Conservation (phyloP, 2,113 vertebrate species). For the Phalacrocorax aristotelis region DNA sequence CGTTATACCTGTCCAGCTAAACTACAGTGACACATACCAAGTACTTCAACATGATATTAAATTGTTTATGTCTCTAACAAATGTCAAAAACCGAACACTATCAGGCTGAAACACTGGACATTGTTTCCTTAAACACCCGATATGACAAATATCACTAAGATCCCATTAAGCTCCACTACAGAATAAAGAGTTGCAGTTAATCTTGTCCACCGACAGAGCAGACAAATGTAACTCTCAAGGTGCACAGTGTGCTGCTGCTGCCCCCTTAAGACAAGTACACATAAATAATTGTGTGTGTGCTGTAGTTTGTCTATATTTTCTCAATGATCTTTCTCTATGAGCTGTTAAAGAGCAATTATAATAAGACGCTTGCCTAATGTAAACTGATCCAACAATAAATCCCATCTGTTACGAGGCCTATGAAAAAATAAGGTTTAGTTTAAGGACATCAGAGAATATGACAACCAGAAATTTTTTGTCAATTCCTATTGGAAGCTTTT, state of each 20-base stretch:
- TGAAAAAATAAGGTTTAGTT: background rate
- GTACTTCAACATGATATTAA: constrained; percentile 2
- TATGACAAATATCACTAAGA: constrained; percentile 22
- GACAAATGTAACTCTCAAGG: background rate
- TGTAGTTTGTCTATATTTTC: background rate
- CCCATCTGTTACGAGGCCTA: background rate
- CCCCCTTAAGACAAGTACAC: constrained; percentile 77
- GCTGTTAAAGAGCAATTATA: background rate
- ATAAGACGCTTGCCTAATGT: background rate
- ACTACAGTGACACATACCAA: background rate
- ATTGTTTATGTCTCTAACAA: constrained; percentile 37
- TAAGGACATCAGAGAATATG: background rate
- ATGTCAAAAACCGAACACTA: constrained; percentile 24
- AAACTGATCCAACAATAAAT: constrained; percentile 10
- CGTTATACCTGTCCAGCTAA: constrained; percentile 21
- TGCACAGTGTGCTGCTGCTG: constrained; percentile 68
- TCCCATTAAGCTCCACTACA: constrained; percentile 44
- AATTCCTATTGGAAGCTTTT: background rate
- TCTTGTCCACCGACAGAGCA: constrained; percentile 21
- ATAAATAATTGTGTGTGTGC: constrained; percentile 52
- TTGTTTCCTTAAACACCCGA: constrained; percentile 42
- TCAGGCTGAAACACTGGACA: constrained; percentile 15
- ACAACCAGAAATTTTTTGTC: background rate
- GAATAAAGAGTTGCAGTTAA: constrained; percentile 47
- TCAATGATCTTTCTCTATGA: background rate